Conservation (phyloP, 2,113 vertebrate species). For the Thermophis baileyi region DNA sequence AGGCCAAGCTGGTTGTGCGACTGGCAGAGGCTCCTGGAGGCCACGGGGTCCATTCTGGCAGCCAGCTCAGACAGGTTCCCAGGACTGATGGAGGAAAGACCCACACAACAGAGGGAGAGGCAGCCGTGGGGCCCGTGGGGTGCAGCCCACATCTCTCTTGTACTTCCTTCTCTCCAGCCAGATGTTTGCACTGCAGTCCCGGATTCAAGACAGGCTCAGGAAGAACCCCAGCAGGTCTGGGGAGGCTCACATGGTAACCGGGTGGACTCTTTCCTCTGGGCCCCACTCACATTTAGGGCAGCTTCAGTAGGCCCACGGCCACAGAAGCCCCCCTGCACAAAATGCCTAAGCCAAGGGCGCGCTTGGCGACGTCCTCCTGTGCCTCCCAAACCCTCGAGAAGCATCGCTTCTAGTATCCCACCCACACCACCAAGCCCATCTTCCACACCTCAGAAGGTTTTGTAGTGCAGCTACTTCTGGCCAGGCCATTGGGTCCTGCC, state of each 20-base stretch:
- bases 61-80: not conserved
- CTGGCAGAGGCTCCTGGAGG: not conserved
- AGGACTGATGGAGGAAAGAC: not conserved
- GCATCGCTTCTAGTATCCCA: not conserved
- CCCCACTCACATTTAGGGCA: not conserved
- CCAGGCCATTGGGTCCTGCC: slow-evolving; percentile 33
- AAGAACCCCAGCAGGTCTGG: not conserved
- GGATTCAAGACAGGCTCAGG: not conserved
- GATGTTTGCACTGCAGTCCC: not conserved
- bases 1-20: not conserved
- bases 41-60: not conserved
- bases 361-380: no score
- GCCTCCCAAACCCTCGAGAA: not conserved
- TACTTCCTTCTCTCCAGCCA: not conserved
- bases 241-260: not conserved
- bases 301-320: not conserved
- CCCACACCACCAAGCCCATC: not conserved
- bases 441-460: not conserved
- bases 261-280: not conserved
- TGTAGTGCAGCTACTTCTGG: not conserved
- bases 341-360: not conserved
- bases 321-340: not conserved
- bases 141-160: not conserved
- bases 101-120: not conserved
- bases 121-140: not conserved